These are phyloP conservation scores for Microchrysa polita DNA, from an alignment of 2,888 invertebrate genomes.

Conservation along the genomic window DNA sequence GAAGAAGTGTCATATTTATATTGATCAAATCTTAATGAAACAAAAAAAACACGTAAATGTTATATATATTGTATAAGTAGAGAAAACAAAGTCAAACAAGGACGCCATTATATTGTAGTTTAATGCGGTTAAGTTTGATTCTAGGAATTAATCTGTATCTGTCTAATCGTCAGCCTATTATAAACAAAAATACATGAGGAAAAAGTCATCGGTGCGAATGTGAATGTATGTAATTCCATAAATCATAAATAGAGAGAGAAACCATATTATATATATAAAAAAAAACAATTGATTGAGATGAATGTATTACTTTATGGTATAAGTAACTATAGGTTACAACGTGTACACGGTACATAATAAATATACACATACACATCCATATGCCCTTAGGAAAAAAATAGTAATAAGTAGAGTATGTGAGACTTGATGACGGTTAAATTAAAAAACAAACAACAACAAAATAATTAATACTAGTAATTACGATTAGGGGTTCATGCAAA, in stretches of 20 bases:
- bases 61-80: conserved; percentile 38
- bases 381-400: neutral
- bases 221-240: neutral
- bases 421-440: neutral
- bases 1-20: conserved; percentile 20
- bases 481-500: conserved; percentile 39
- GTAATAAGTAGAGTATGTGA: conserved; percentile 2
- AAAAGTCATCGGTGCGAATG: conserved; percentile 33
- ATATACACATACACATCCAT: conserved; percentile 10
- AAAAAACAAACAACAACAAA: neutral
- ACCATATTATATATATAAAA: neutral
- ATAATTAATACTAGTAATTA: conserved; percentile 34
- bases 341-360: conserved; percentile 28
- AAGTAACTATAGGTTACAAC: conserved; percentile 18
- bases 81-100: conserved; percentile 25
- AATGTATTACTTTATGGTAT: conserved; percentile 6
- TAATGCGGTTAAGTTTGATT: conserved; percentile 37
- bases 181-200: neutral
- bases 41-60: neutral
- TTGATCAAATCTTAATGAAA: conserved; percentile 25
- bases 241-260: neutral
- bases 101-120: conserved; percentile 38
- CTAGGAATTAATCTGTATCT: conserved; percentile 11
- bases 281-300: conserved; percentile 27
- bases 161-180: conserved; percentile 37